Conservation (phyloP, 2,888 invertebrate genomes). For the Amiota mariae region DNA sequence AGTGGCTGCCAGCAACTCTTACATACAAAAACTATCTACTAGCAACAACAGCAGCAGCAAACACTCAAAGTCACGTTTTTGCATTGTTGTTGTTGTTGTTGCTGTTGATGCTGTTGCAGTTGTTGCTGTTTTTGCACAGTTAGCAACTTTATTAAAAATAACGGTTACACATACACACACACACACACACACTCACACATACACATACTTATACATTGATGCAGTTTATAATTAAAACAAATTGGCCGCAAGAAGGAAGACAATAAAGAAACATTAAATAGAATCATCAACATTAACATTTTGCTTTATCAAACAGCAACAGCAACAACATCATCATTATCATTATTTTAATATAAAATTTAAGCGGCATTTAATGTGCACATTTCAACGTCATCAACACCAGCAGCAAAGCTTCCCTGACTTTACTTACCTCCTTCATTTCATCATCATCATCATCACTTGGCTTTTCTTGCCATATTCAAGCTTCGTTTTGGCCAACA, state of each 20-base stretch:
- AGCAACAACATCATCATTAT: slow-evolving; percentile 26
- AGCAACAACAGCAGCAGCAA: not conserved
- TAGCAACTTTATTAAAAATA: slow-evolving; percentile 66
- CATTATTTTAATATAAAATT: slow-evolving; percentile 21
- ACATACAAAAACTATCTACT: not conserved
- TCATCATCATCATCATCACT: not conserved
- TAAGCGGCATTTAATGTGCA: slow-evolving; percentile 18
- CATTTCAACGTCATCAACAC: not conserved
- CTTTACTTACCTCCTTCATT: not conserved
- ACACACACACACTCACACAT: not conserved
- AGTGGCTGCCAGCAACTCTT: not conserved
- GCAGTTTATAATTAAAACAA: slow-evolving; percentile 16
- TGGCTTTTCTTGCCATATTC: not conserved
- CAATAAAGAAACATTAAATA: not conserved
- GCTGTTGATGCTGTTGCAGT: slow-evolving; percentile 40
- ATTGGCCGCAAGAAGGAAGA: not conserved
- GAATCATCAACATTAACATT: slow-evolving; percentile 19
- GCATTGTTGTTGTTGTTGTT: no score
- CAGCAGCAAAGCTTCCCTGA: not conserved
- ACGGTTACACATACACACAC: slow-evolving; percentile 55
- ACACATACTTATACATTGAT: not conserved
- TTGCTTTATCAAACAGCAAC: slow-evolving; percentile 14
- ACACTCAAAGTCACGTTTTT: no score
- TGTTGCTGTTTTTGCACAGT: slow-evolving; percentile 58
- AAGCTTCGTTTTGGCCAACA: not conserved